Percentiles rank a stretch among this genome's conserved stretches.
Evolutionary conservation across 53 echinoderm and acorn worm species (phyloP).

Genomic region (Stichopus horrens): DNA sequence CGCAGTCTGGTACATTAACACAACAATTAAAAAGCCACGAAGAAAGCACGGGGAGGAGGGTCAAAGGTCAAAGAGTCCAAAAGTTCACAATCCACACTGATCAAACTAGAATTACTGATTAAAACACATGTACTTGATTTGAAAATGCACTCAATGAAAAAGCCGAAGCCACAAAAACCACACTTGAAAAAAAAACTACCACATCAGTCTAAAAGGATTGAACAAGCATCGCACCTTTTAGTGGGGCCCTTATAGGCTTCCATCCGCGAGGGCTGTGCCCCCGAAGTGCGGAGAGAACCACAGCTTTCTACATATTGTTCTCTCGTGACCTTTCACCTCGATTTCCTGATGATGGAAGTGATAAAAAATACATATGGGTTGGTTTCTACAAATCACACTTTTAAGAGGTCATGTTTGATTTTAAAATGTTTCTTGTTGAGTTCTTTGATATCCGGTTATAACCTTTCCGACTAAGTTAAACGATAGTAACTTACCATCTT

Average conservation of each 20-base stretch:
- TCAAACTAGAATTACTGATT: slow-evolving; percentile 17
- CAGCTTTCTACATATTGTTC: slow-evolving; percentile 40
- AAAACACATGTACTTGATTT: slow-evolving; percentile 37
- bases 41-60: slow-evolving; percentile 47
- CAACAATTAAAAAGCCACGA: slow-evolving; percentile 44
- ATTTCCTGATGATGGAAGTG: slow-evolving; percentile 43
- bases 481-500: neutral
- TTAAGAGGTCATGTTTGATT: neutral
- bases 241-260: slow-evolving; percentile 19
- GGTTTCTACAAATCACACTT: slow-evolving; percentile 6
- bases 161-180: slow-evolving; percentile 43
- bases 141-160: slow-evolving; percentile 18
- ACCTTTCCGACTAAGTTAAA: neutral
- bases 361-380: slow-evolving; percentile 26
- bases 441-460: neutral
- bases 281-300: slow-evolving; percentile 26
- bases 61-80: slow-evolving; percentile 41
- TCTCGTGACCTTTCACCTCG: slow-evolving; percentile 45
- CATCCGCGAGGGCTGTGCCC: slow-evolving; percentile 28
- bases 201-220: slow-evolving; percentile 45
- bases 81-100: slow-evolving; percentile 29
- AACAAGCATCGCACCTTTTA: slow-evolving; percentile 40
- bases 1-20: slow-evolving; percentile 44
- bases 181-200: slow-evolving; percentile 37
- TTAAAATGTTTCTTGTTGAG: neutral